Base-by-base conservation (phyloP, 1,140 invertebrate genomes). In the Ceratoteleas bidentatus region DNA sequence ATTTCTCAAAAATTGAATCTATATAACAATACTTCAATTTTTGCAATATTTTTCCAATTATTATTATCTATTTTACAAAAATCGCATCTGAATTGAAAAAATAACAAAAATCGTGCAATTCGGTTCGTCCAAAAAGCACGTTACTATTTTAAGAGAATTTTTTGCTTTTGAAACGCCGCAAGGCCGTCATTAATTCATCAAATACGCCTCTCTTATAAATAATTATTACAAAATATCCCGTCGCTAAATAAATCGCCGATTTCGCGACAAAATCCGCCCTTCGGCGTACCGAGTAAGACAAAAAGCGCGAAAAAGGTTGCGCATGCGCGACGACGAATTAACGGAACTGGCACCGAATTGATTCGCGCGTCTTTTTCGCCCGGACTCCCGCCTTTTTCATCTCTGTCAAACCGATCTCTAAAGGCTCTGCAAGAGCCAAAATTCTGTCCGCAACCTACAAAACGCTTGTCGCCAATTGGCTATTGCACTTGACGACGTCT, bases 391-490 rank as follows among this genome's bases (percentile, higher is more conserved):
- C 2, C 24, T 43, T 52, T 69, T 69, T 36, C 38, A 32, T 45
- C 54, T 43, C 61, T 40, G 56, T 70, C 49, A 53, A 72, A 61
- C 40, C 32, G 5, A 38, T 66, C 57, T 79, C 68, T 80, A 80
- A 80, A 73, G 36, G 52, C 60, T 53, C 57, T 60, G 14, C 62
- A 15, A 61, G 60, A 76, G 73, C 79, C 79, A 81, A 81, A 81
- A 66, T 81, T 81, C 61, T 76, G 68, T 73, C 56, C 34, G 53
- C 50, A 81, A 70, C 70, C 72, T 70, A 75, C 60, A 58, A 81
- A 72, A 81, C 43, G 62, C 61, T 40, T 61, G 61, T 66, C 79
- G 68, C 66, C 72, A 70, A 81, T 81, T 81, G 79, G 79, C 79
- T 81, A 47, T 76, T 73, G 66, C 72, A 75, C 65, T 66, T 52